These are phyloP conservation scores for Actenoides hombroni DNA, from an alignment of 2,113 vertebrate species.

Conservation along the genomic window DNA sequence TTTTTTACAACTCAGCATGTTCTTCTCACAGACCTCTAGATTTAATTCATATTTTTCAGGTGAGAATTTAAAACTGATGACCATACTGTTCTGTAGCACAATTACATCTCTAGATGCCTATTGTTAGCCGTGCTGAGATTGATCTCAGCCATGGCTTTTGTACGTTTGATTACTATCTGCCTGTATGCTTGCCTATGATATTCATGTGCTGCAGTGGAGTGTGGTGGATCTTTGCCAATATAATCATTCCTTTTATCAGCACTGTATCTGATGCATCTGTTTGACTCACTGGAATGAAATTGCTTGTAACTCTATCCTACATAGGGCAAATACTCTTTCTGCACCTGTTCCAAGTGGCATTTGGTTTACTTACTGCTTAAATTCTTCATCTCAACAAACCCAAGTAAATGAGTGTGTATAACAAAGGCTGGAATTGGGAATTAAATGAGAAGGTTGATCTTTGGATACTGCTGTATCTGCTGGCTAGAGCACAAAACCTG, in stretches of 20 bases:
- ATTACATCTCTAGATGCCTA: background rate
- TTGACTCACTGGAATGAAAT: conserved; percentile 15
- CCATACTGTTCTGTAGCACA: background rate
- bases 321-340: background rate
- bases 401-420: background rate
- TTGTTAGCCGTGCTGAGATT: background rate
- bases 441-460: background rate
- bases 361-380: conserved; percentile 11
- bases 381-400: background rate
- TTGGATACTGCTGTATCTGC: background rate
- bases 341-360: conserved; percentile 30
- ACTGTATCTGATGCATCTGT: conserved; percentile 38
- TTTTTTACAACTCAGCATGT: background rate
- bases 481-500: background rate
- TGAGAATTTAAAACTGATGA: background rate
- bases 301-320: conserved; percentile 30
- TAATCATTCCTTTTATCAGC: conserved; percentile 20
- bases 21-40: background rate
- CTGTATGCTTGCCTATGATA: background rate
- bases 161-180: background rate
- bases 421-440: background rate
- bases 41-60: background rate
- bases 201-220: background rate
- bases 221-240: background rate
- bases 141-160: background rate